These are phyloP conservation scores for Vanacampus margaritifer DNA, from an alignment of 2,113 vertebrate species.

Conservation along the genomic window DNA sequence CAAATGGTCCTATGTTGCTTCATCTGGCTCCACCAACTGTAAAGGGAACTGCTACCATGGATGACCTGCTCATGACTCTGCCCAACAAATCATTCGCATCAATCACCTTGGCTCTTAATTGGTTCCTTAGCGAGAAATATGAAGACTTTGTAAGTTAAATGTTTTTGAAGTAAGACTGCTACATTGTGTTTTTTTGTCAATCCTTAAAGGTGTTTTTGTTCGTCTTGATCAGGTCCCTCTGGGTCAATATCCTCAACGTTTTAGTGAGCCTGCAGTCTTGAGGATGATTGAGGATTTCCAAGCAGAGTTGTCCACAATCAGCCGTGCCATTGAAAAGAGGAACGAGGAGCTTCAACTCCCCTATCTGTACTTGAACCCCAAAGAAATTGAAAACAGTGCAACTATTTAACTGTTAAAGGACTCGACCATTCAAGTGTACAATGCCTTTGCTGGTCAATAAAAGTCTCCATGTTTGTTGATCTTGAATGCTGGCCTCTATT, in stretches of 20 bases:
- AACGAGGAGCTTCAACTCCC: constrained; percentile 27
- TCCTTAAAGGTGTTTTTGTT: not conserved
- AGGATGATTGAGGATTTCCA: constrained; percentile 38
- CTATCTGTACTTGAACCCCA: constrained; percentile 36
- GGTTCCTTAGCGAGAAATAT: not conserved
- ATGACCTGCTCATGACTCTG: constrained; percentile 20
- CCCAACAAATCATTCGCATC: not conserved
- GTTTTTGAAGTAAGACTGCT: not conserved
- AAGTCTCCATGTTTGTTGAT: not conserved
- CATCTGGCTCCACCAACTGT: constrained; percentile 21
- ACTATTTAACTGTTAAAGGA: not conserved
- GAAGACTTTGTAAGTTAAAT: constrained; percentile 23
- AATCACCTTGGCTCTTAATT: not conserved
- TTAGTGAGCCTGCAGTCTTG: constrained; percentile 20
- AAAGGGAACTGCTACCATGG: constrained; percentile 24
- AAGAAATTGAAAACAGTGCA: constrained; percentile 26
- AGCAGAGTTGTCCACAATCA: constrained; percentile 22
- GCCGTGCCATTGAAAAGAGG: constrained; percentile 15
- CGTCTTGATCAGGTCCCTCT: constrained; percentile 24
- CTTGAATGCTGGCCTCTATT: not conserved
- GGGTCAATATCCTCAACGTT: constrained; percentile 39
- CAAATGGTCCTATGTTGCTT: constrained; percentile 34
- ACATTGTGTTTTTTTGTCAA: too few relatives aligned
- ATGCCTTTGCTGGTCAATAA: not conserved
- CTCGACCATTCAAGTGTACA: not conserved